Evolutionary conservation across 2,888 invertebrate species (phyloP).

Genomic region (Dryococelus australis): DNA sequence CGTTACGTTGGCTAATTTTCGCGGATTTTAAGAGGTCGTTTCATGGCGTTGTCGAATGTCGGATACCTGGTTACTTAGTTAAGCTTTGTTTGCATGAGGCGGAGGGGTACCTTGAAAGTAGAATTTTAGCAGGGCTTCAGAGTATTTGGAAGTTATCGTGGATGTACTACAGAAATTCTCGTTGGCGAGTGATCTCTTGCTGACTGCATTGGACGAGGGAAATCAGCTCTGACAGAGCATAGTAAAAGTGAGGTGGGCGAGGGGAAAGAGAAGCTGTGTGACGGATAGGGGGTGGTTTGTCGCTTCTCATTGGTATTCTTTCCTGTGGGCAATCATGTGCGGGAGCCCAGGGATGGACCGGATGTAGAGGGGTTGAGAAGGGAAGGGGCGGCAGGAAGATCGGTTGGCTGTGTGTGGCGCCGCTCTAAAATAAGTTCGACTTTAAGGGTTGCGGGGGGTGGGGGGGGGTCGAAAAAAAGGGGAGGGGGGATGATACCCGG

Average conservation of each 20-base stretch:
- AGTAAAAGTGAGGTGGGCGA: conserved; percentile 43
- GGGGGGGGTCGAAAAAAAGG: background rate
- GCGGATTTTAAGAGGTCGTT: too few species aligned
- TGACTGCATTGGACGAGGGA: background rate
- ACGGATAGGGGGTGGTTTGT: conserved; percentile 17
- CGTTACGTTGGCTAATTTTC: too few species aligned
- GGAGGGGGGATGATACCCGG: background rate
- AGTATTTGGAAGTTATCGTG: too few species aligned
- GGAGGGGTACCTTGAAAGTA: too few species aligned
- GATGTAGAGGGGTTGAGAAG: conserved; percentile 35
- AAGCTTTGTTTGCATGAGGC: too few species aligned
- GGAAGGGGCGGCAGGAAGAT: conserved; percentile 40
- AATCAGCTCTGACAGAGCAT: conserved; percentile 34
- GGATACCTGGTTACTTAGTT: too few species aligned
- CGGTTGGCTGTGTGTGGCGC: conserved; percentile 34
- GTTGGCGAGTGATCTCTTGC: background rate
- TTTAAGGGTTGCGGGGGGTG: background rate
- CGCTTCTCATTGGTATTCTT: background rate
- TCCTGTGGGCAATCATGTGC: conserved; percentile 17
- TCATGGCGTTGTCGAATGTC: too few species aligned
- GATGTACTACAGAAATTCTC: background rate
- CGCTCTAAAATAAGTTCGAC: conserved; percentile 23
- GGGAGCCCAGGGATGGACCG: background rate
- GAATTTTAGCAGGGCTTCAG: too few species aligned
- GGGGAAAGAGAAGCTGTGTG: conserved; percentile 36